A percentile compares a stretch with the other conserved stretches of the same genome.
These are phyloP conservation scores for Lochmaea crataegi DNA, from an alignment of 2,888 invertebrate species.

Conservation along the genomic window DNA sequence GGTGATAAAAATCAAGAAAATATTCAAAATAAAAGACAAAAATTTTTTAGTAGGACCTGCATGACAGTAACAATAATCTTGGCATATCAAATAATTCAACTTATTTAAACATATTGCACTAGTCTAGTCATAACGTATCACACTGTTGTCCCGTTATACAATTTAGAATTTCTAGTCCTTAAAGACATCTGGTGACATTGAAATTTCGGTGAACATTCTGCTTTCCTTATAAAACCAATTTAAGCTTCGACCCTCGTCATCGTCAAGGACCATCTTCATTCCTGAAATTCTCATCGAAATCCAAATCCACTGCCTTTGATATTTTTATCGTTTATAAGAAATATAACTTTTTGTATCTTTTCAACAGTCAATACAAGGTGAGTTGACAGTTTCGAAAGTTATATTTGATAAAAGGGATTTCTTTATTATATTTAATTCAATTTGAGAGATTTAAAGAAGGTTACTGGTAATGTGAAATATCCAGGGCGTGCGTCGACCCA, in stretches of 20 bases:
- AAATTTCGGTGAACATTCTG: neutral
- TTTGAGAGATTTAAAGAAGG: neutral
- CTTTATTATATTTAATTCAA: neutral
- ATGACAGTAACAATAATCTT: too few relatives aligned
- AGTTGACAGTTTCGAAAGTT: neutral
- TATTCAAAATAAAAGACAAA: too few relatives aligned
- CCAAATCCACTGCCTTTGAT: neutral
- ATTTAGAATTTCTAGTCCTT: neutral
- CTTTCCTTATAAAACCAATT: neutral
- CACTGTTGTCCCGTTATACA: neutral
- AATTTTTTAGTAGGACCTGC: too few relatives aligned
- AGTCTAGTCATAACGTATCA: too few relatives aligned
- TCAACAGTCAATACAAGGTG: neutral
- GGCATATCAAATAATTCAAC: too few relatives aligned
- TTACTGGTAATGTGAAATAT: neutral
- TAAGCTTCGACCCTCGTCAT: neutral
- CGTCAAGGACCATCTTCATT: too few relatives aligned
- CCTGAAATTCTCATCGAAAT: neutral
- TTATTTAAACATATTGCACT: too few relatives aligned
- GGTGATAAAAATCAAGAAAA: too few relatives aligned
- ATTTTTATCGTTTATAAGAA: neutral
- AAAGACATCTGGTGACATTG: neutral
- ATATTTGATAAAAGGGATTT: too few relatives aligned
- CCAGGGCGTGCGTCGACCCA: too few relatives aligned
- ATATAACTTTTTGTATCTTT: neutral